These are phyloP conservation scores for Hydrocynus forskahlii DNA, from an alignment of 2,797 vertebrate species.

Conservation along the genomic window DNA sequence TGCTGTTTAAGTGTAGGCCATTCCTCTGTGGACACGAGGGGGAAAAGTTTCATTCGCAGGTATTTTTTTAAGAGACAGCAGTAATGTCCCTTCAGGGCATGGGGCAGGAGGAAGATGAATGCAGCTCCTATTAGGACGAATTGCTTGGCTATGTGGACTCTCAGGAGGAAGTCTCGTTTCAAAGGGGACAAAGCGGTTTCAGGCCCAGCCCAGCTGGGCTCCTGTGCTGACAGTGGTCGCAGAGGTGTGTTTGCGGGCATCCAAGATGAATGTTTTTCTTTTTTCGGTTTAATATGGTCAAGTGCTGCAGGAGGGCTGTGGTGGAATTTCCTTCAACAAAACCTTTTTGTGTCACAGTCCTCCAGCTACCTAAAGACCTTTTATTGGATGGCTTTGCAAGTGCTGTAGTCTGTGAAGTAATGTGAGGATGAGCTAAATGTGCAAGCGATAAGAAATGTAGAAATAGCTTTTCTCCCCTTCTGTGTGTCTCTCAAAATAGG, in stretches of 20 bases:
- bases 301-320: background rate
- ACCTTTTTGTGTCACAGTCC: background rate
- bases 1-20: constrained; percentile 59
- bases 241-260: background rate
- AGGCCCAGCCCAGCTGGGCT: background rate
- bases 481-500: background rate
- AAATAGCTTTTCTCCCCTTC: constrained; percentile 3
- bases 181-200: constrained; percentile 16
- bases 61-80: constrained; percentile 50
- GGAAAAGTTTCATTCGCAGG: constrained; percentile 63
- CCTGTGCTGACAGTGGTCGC: too few species aligned
- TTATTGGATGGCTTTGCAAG: constrained; percentile 20
- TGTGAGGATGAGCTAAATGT: constrained; percentile 9
- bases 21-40: constrained; percentile 60
- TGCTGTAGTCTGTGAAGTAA: constrained; percentile 12
- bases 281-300: background rate
- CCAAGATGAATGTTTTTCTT: background rate
- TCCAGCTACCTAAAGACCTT: constrained; percentile 18
- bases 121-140: constrained; percentile 56
- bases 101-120: constrained; percentile 52
- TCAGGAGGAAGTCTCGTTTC: constrained; percentile 46
- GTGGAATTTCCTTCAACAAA: background rate
- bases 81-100: constrained; percentile 61
- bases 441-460: constrained; percentile 1
- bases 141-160: constrained; percentile 44